phyloP scores from a whole-genome alignment of 2,113 vertebrate genomes.

The Entomyzon cyanotis region DNA sequence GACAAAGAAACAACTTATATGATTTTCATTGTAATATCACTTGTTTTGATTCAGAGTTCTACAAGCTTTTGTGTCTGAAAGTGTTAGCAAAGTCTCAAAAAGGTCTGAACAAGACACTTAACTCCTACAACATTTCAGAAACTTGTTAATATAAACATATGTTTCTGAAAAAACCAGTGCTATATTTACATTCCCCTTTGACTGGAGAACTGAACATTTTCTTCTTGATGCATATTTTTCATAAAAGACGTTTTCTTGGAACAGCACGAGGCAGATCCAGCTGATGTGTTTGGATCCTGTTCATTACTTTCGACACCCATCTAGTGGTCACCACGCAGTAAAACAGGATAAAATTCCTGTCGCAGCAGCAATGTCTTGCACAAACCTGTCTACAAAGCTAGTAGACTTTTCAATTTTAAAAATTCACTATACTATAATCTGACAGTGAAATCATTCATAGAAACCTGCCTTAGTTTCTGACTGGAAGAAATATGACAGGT shows the following conservation, averaged over 20 bases:
- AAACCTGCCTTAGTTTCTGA: neutral
- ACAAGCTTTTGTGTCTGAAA: neutral
- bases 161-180: neutral
- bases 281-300: neutral
- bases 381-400: neutral
- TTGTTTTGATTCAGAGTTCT: neutral
- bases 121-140: neutral
- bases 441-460: neutral
- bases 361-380: fast-evolving
- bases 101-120: neutral
- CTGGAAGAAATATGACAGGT: neutral
- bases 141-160: neutral
- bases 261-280: neutral
- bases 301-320: constrained; percentile 29
- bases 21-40: neutral
- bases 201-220: neutral
- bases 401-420: neutral
- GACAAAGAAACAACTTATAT: neutral
- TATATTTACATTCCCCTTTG: neutral
- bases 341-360: neutral
- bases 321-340: neutral
- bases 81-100: neutral
- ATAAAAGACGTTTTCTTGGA: neutral
- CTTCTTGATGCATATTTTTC: neutral
- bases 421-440: neutral